These are phyloP conservation scores for Gymnoscopelus microlampas DNA, from an alignment of 2,797 vertebrate species.

Conservation along the genomic window DNA sequence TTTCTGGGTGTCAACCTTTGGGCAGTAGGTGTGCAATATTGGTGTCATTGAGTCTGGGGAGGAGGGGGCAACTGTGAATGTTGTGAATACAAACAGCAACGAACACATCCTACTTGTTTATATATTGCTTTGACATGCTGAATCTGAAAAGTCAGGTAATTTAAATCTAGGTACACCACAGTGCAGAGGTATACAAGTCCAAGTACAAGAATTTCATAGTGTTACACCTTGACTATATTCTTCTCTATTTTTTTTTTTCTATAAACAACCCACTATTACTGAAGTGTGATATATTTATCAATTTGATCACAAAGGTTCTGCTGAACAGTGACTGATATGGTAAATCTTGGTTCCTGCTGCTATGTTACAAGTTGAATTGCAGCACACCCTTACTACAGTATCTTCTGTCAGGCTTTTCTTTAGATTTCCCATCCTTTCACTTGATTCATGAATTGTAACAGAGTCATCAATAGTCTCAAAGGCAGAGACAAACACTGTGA, in stretches of 20 bases:
- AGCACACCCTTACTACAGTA: constrained; percentile 25
- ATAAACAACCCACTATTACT: constrained; percentile 24
- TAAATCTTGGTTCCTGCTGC: constrained; percentile 44
- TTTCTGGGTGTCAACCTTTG: too few relatives aligned
- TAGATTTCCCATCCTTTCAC: background rate
- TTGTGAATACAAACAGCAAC: too few relatives aligned
- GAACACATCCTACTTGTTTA: too few relatives aligned
- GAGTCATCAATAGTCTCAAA: constrained; percentile 58
- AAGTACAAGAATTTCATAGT: constrained; percentile 4
- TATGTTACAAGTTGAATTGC: constrained; percentile 45
- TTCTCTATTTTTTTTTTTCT: constrained; percentile 31
- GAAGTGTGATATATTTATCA: constrained; percentile 58
- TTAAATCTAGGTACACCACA: constrained; percentile 29
- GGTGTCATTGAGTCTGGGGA: too few relatives aligned
- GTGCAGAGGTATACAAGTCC: constrained; percentile 15
- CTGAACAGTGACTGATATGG: constrained; percentile 55
- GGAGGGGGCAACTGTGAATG: too few relatives aligned
- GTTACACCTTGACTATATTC: constrained; percentile 45
- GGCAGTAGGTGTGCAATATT: too few relatives aligned
- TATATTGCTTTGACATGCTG: constrained; percentile 52
- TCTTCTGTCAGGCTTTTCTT: constrained; percentile 41
- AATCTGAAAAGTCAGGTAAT: constrained; percentile 22
- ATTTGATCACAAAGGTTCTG: constrained; percentile 47
- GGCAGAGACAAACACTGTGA: constrained; percentile 34
- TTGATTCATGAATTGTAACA: constrained; percentile 61